phyloP scores from a whole-genome alignment of 2,888 invertebrate genomes.

The Liodrosophila aerea region DNA sequence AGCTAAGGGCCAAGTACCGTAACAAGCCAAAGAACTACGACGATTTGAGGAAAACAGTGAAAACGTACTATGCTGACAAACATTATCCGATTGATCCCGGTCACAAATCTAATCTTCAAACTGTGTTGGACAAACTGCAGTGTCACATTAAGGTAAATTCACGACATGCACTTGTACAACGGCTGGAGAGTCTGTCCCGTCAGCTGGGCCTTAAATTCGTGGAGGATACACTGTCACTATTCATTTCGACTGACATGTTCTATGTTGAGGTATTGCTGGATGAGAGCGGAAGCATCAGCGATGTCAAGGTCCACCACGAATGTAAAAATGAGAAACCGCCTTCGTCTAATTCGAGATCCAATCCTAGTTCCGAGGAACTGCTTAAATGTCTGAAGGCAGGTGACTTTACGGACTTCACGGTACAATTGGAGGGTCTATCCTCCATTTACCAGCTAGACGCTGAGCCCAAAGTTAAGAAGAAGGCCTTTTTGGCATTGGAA shows the following conservation, averaged over 20 bases:
- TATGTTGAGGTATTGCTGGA: constrained; percentile 95
- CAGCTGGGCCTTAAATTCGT: constrained; percentile 96
- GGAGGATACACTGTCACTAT: constrained; percentile 91
- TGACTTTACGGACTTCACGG: constrained; percentile 95
- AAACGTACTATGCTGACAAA: constrained; percentile 94
- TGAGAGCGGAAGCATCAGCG: constrained; percentile 91
- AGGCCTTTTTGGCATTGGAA: constrained; percentile 95
- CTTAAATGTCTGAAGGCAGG: constrained; percentile 92
- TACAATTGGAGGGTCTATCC: constrained; percentile 94
- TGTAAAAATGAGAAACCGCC: constrained; percentile 92
- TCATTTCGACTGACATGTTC: constrained; percentile 98
- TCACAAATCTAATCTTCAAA: constrained; percentile 93
- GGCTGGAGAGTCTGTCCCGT: constrained; percentile 94
- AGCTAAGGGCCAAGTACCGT: constrained; percentile 91
- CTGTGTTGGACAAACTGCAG: constrained; percentile 95
- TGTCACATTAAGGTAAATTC: constrained; percentile 97
- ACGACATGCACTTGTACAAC: constrained; percentile 94
- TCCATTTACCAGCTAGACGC: constrained; percentile 97
- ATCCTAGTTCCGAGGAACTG: constrained; percentile 84
- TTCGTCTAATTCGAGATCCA: constrained; percentile 81
- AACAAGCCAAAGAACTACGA: constrained; percentile 91
- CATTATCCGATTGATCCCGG: constrained; percentile 92
- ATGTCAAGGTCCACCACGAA: constrained; percentile 95
- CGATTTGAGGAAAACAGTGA: constrained; percentile 93
- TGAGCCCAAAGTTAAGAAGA: constrained; percentile 94